Evolutionary conservation across 2,888 invertebrate species (phyloP).

Genomic region (Spodoptera exigua): DNA sequence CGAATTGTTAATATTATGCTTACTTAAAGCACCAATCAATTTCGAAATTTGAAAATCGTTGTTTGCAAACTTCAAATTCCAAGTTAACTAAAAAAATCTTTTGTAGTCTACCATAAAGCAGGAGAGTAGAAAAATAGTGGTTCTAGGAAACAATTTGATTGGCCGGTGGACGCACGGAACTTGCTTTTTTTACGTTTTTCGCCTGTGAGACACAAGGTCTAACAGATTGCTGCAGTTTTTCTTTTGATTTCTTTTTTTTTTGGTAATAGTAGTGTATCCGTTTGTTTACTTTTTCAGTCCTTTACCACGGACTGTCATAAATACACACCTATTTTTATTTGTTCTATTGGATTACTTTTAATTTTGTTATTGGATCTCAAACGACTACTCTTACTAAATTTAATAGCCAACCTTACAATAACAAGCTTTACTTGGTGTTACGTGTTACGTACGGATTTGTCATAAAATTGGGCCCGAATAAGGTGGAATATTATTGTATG

Average conservation of each 20-base stretch:
- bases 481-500: too few species aligned
- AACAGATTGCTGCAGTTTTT: conserved; percentile 4
- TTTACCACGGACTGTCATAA: neutral
- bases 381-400: too few species aligned
- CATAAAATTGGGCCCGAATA: too few species aligned
- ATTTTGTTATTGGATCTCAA: too few species aligned
- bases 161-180: neutral
- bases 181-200: neutral
- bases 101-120: neutral
- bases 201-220: neutral
- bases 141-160: conserved; percentile 5
- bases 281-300: neutral
- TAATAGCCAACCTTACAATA: too few species aligned
- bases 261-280: neutral
- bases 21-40: too few species aligned
- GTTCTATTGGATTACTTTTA: too few species aligned
- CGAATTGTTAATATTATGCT: too few species aligned
- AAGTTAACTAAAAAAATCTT: conserved; percentile 14
- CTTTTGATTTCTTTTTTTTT: neutral
- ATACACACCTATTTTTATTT: too few species aligned
- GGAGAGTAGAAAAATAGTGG: neutral
- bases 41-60: too few species aligned
- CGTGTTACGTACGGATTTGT: too few species aligned
- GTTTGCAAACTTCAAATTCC: conserved; percentile 7
- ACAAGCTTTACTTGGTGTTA: too few species aligned